These are phyloP conservation scores for Marronus borbonicus DNA, from an alignment of 2,888 invertebrate genomes.

Conservation along the genomic window DNA sequence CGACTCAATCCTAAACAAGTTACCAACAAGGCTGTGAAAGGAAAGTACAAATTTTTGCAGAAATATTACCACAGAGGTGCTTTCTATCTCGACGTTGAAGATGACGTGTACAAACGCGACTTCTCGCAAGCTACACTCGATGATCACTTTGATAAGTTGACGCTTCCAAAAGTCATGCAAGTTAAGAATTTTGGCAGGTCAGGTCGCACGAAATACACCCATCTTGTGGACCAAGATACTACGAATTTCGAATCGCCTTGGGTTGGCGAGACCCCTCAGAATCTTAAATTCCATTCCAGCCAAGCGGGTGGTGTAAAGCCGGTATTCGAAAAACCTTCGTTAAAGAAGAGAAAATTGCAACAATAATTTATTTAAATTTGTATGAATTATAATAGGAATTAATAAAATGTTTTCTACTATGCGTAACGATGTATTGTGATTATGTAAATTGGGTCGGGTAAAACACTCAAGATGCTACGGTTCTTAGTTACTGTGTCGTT, in stretches of 20 bases:
- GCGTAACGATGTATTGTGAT: no score
- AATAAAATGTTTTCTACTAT: neutral
- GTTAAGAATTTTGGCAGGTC: conserved; percentile 99
- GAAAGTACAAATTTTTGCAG: conserved; percentile 99
- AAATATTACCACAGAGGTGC: conserved; percentile 99
- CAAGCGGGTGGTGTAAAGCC: conserved; percentile 96
- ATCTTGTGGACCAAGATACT: conserved; percentile 98
- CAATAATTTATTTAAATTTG: conserved; percentile 44
- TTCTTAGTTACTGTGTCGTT: no score
- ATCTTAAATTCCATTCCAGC: conserved; percentile 88
- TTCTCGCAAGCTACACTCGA: conserved; percentile 97
- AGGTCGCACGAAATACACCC: conserved; percentile 98
- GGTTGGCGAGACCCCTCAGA: conserved; percentile 92
- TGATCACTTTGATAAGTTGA: conserved; percentile 99
- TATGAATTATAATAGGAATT: neutral
- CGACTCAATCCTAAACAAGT: conserved; percentile 92
- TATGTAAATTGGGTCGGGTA: no score
- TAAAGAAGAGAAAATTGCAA: conserved; percentile 73
- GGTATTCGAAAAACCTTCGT: conserved; percentile 89
- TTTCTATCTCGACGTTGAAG: conserved; percentile 96
- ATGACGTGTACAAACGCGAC: conserved; percentile 92
- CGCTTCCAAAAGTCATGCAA: conserved; percentile 99
- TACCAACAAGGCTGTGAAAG: conserved; percentile 95
- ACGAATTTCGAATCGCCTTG: conserved; percentile 98
- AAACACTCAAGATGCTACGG: no score